These are phyloP conservation scores for Platyscapa corneri DNA, from an alignment of 1,140 invertebrate genomes.

Conservation along the genomic window DNA sequence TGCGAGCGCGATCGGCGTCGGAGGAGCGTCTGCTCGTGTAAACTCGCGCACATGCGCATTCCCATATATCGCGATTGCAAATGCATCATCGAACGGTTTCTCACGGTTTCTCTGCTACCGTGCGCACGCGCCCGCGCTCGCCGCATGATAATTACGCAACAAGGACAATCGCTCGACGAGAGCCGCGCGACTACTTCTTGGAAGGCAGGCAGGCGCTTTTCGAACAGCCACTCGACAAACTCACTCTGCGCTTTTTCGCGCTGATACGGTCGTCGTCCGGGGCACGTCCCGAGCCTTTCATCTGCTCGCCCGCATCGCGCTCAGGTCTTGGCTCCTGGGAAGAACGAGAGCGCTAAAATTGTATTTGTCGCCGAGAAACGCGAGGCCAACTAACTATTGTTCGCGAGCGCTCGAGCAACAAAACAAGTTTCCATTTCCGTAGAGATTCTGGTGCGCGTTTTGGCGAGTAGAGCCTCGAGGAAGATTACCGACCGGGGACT, in stretches of 20 bases:
- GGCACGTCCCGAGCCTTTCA: background rate
- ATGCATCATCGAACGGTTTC: constrained; percentile 60
- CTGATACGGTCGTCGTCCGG: background rate
- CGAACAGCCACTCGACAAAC: background rate
- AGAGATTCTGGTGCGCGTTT: no score
- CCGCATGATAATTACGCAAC: constrained; percentile 22
- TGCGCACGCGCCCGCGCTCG: background rate
- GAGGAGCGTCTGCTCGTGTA: background rate
- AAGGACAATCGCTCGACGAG: constrained; percentile 30
- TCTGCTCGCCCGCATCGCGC: background rate
- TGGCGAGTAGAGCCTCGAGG: no score
- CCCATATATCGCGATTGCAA: constrained; percentile 12
- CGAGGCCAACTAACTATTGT: no score
- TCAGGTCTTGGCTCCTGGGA: background rate
- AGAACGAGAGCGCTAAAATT: no score
- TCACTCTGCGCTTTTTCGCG: background rate
- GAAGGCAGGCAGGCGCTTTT: background rate
- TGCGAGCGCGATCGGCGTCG: no score
- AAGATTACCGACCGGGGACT: no score
- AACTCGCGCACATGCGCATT: background rate
- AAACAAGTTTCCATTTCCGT: no score
- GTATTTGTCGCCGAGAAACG: no score
- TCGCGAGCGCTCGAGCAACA: no score
- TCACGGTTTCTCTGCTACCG: constrained; percentile 61
- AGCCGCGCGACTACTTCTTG: constrained; percentile 2